Percentiles rank a stretch among this genome's conserved stretches.
Evolutionary conservation across 2,888 invertebrate species (phyloP).

Genomic region (Diabrotica balteata): DNA sequence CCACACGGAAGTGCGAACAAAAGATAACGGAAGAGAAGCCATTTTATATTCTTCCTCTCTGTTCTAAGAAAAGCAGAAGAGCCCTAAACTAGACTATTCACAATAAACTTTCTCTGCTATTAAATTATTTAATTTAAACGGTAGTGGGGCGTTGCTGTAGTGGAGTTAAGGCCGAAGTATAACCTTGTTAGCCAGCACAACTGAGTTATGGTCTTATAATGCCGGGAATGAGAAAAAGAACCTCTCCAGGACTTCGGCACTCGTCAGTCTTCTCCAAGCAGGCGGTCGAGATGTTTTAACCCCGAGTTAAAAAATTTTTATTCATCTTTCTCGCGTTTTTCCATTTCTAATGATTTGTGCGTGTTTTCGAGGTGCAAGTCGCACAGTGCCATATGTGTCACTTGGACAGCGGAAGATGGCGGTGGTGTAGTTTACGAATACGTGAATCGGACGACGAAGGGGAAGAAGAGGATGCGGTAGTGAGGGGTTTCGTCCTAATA

Average conservation of each 20-base stretch:
- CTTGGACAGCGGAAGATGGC: constrained; percentile 4
- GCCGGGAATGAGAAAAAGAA: constrained; percentile 59
- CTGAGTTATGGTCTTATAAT: constrained; percentile 62
- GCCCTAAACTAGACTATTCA: constrained; percentile 62
- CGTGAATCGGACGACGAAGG: too few species aligned
- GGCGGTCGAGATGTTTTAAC: constrained; percentile 46
- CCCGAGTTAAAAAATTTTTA: constrained; percentile 24
- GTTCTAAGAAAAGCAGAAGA: constrained; percentile 25
- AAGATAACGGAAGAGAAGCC: constrained; percentile 21
- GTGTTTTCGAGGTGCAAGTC: neutral
- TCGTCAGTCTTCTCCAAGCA: constrained; percentile 56
- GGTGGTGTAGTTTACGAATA: constrained; percentile 1
- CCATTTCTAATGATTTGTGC: constrained; percentile 7
- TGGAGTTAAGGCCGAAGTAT: constrained; percentile 61
- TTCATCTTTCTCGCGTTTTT: neutral
- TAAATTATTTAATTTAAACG: constrained; percentile 64
- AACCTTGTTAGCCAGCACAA: constrained; percentile 62
- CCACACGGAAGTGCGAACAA: constrained; percentile 6
- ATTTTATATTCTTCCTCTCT: constrained; percentile 20
- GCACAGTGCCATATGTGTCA: neutral
- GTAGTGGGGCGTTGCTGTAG: constrained; percentile 54
- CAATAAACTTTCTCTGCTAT: constrained; percentile 64
- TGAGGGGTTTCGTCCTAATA: too few species aligned
- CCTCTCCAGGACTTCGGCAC: constrained; percentile 52
- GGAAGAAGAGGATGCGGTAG: too few species aligned